A percentile compares a stretch with the other conserved stretches of the same genome.
Conservation (phyloP, 2,113 vertebrate genomes). For the Chroicocephalus ridibundus region DNA sequence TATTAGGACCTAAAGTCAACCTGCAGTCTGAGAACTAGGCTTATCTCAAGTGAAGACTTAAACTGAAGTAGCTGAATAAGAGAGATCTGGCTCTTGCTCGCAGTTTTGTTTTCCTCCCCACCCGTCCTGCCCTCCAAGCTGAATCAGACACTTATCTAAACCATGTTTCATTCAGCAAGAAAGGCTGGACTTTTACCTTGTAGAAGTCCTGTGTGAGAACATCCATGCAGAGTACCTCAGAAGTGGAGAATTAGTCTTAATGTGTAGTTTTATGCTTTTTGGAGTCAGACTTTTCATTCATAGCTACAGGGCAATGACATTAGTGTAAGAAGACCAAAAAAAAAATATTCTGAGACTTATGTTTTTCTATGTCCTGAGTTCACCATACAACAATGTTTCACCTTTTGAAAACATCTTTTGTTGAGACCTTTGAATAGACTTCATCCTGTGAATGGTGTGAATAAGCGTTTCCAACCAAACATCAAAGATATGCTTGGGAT, state of each 20-base stretch:
- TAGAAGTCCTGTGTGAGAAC: not conserved
- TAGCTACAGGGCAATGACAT: not conserved
- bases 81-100: not conserved
- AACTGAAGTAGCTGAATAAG: not conserved
- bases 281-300: not conserved
- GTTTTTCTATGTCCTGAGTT: not conserved
- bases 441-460: slow-evolving; percentile 2
- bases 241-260: not conserved
- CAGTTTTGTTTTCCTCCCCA: not conserved
- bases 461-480: slow-evolving; percentile 12
- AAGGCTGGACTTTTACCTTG: not conserved
- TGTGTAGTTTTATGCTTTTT: not conserved
- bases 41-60: not conserved
- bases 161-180: not conserved
- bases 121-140: not conserved
- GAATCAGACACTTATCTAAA: not conserved
- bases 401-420: slow-evolving; percentile 1
- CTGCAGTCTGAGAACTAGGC: not conserved
- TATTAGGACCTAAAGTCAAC: not conserved
- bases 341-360: not conserved
- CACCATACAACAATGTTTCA: not conserved
- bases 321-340: not conserved
- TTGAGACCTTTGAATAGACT: slow-evolving; percentile 11
- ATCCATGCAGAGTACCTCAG: not conserved
- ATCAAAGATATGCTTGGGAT: not conserved